These are phyloP conservation scores for Netelia melanura DNA, from an alignment of 2,888 invertebrate genomes.

Conservation along the genomic window DNA sequence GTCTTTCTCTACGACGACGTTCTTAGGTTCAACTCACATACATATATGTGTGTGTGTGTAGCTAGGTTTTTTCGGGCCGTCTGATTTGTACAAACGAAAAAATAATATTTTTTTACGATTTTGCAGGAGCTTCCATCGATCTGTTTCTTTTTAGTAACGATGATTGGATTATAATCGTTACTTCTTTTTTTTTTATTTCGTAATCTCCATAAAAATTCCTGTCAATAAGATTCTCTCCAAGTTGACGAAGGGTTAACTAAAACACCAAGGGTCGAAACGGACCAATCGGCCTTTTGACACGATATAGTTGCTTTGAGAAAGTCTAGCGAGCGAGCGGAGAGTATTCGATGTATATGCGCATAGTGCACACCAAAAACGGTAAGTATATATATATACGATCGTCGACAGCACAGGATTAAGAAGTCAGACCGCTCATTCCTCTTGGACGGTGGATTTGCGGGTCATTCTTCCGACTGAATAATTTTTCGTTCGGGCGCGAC, in stretches of 20 bases:
- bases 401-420: conserved; percentile 70
- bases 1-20: conserved; percentile 50
- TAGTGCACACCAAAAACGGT: conserved; percentile 14
- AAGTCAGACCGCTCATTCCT: conserved; percentile 68
- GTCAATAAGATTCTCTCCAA: too few species aligned
- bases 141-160: too few species aligned
- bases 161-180: too few species aligned
- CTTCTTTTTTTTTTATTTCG: too few species aligned
- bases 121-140: too few species aligned
- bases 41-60: conserved; percentile 50
- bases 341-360: background rate
- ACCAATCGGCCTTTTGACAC: conserved; percentile 68
- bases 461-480: conserved; percentile 72
- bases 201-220: too few species aligned
- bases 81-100: conserved; percentile 28
- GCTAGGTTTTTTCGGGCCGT: background rate
- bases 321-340: conserved; percentile 5
- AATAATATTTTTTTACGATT: conserved; percentile 24
- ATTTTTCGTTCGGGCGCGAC: conserved; percentile 67
- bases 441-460: conserved; percentile 67
- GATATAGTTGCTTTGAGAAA: conserved; percentile 63
- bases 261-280: background rate
- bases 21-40: conserved; percentile 32
- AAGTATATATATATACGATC: conserved; percentile 21
- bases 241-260: too few species aligned